These are phyloP conservation scores for Tinea trinotella DNA, from an alignment of 2,888 invertebrate species.

Conservation along the genomic window DNA sequence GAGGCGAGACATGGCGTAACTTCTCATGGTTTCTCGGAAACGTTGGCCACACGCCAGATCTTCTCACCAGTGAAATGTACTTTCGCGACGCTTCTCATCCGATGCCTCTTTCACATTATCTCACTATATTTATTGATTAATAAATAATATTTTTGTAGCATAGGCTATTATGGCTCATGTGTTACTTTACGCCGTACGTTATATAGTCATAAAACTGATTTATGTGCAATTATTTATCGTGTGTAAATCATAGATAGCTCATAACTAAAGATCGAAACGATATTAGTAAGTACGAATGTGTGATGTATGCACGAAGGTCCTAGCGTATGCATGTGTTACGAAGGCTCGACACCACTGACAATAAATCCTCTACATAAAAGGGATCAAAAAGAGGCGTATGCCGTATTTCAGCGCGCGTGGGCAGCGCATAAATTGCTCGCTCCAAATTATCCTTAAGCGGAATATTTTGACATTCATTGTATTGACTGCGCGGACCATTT, in stretches of 20 bases:
- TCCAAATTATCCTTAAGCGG: conserved; percentile 59
- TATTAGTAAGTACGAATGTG: conserved; percentile 2
- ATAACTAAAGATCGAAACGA: conserved; percentile 10
- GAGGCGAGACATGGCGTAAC: conserved; percentile 67
- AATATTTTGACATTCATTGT: conserved; percentile 54
- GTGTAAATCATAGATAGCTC: conserved; percentile 6
- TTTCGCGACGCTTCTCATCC: conserved; percentile 15
- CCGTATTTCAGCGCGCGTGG: conserved; percentile 60
- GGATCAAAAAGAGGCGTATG: conserved; percentile 55
- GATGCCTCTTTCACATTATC: conserved; percentile 10
- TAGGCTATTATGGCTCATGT: background rate
- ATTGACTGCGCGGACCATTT: conserved; percentile 44
- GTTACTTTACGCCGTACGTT: conserved; percentile 1
- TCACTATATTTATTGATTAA: background rate
- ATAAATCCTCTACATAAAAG: conserved; percentile 65
- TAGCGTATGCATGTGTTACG: background rate
- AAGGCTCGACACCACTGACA: conserved; percentile 25
- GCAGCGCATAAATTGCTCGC: conserved; percentile 57
- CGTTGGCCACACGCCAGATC: conserved; percentile 50
- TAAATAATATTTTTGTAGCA: background rate
- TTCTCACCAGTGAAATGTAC: conserved; percentile 14
- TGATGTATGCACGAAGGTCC: background rate
- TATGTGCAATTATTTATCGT: conserved; percentile 13
- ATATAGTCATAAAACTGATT: conserved; percentile 12
- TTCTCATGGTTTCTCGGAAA: conserved; percentile 67